A percentile compares a stretch with the other conserved stretches of the same genome.
Conservation (phyloP, 2,797 vertebrate genomes). For the Characodon lateralis region DNA sequence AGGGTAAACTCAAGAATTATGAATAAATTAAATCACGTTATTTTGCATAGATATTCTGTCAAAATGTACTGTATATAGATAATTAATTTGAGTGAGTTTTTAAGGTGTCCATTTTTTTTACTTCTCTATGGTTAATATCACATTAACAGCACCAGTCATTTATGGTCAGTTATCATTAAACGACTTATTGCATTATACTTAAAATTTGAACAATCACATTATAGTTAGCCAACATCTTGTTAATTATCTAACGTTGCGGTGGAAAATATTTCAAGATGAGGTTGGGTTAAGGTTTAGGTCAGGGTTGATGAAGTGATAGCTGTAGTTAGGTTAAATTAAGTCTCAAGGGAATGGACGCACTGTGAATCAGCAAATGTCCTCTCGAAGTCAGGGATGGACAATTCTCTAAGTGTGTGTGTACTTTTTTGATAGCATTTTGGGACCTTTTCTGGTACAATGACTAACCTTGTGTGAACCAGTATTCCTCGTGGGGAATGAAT, state of each 20-base stretch:
- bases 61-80: not conserved
- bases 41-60: not conserved
- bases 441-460: not conserved
- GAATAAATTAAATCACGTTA: not conserved
- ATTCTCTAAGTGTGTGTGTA: not conserved
- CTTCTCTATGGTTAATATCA: not conserved
- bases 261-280: not conserved
- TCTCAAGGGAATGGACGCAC: not conserved
- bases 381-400: not conserved
- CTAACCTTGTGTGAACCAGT: not conserved
- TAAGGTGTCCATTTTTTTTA: too few relatives aligned
- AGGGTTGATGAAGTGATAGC: not conserved
- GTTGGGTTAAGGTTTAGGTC: not conserved
- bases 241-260: not conserved
- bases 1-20: not conserved
- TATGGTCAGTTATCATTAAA: not conserved
- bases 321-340: constrained; percentile 3
- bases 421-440: not conserved
- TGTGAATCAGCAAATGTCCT: constrained; percentile 8
- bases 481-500: not conserved
- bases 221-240: not conserved
- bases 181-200: not conserved
- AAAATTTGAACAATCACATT: not conserved
- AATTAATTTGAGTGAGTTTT: not conserved
- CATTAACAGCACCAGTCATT: too few relatives aligned